These are phyloP conservation scores for Diplosoma virens DNA, from an alignment of 23 tunicate species.

Conservation along the genomic window DNA sequence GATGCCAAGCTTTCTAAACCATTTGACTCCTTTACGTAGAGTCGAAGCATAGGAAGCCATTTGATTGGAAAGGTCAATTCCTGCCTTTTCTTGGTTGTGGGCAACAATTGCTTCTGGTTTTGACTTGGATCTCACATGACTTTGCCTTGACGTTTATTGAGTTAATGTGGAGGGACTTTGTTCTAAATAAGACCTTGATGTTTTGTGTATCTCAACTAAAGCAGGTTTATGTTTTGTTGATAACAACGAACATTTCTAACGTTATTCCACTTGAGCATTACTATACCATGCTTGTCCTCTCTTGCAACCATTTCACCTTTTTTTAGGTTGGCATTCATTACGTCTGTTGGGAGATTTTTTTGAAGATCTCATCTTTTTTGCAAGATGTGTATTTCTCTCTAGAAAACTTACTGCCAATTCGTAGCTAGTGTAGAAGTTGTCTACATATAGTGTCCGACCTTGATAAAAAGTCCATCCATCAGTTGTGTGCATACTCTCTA, in stretches of 20 bases:
- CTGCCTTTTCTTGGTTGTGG: conserved; percentile 12
- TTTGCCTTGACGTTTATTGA: not conserved
- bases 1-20: conserved; percentile 2
- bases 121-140: not conserved
- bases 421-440: conserved; percentile 3
- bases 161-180: not conserved
- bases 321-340: not conserved
- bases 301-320: not conserved
- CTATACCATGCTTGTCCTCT: conserved; percentile 8
- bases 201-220: not conserved
- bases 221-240: not conserved
- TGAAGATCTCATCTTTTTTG: not conserved
- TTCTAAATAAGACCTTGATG: not conserved
- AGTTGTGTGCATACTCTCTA: not conserved
- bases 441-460: not conserved
- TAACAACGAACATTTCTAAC: not conserved
- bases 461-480: not conserved
- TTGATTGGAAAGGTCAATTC: conserved; percentile 5
- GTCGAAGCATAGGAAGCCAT: conserved; percentile 2
- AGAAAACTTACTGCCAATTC: not conserved
- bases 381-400: conserved; percentile 1
- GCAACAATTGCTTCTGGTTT: not conserved
- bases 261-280: not conserved
- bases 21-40: conserved; percentile 11
- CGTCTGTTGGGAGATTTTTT: not conserved